Evolutionary conservation across 2,888 invertebrate genomes (phyloP).

Genomic region (Xanthostigma xanthostigma): DNA sequence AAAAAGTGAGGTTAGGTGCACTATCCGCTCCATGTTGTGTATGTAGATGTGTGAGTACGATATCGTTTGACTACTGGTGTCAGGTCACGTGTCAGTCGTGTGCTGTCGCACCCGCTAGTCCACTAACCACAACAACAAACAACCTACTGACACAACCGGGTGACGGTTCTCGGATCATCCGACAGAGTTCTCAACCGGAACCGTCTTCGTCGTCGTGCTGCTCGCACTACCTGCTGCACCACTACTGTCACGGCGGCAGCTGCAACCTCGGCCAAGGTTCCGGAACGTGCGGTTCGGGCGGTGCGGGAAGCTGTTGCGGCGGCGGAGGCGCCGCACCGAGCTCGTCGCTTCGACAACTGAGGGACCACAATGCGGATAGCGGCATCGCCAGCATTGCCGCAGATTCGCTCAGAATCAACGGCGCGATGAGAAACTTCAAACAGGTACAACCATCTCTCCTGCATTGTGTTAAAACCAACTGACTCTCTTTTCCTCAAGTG

Average conservation of each 20-base stretch:
- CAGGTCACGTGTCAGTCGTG: slow-evolving; percentile 43
- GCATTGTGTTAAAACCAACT: neutral
- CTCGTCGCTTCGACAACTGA: slow-evolving; percentile 72
- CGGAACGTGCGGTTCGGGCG: neutral
- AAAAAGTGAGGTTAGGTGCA: no score
- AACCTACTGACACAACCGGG: slow-evolving; percentile 28
- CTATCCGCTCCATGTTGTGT: no score
- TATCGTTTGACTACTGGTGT: no score
- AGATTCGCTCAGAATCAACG: slow-evolving; percentile 89
- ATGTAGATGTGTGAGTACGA: no score
- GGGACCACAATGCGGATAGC: slow-evolving; percentile 56
- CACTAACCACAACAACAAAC: slow-evolving; percentile 50
- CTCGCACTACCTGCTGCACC: no score
- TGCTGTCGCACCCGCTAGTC: slow-evolving; percentile 50
- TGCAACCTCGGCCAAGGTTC: neutral
- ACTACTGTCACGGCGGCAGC: slow-evolving; percentile 11
- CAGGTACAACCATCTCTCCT: slow-evolving; percentile 45
- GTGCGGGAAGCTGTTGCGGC: slow-evolving; percentile 29
- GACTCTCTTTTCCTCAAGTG: slow-evolving; percentile 17
- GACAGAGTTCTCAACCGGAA: slow-evolving; percentile 79
- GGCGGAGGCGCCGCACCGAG: slow-evolving; percentile 52
- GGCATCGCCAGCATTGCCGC: slow-evolving; percentile 91
- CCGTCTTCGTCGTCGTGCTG: slow-evolving; percentile 39
- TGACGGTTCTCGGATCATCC: slow-evolving; percentile 62
- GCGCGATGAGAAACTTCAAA: slow-evolving; percentile 90